Conservation (phyloP, 2,888 invertebrate species). For the Drosophila subquinaria region DNA sequence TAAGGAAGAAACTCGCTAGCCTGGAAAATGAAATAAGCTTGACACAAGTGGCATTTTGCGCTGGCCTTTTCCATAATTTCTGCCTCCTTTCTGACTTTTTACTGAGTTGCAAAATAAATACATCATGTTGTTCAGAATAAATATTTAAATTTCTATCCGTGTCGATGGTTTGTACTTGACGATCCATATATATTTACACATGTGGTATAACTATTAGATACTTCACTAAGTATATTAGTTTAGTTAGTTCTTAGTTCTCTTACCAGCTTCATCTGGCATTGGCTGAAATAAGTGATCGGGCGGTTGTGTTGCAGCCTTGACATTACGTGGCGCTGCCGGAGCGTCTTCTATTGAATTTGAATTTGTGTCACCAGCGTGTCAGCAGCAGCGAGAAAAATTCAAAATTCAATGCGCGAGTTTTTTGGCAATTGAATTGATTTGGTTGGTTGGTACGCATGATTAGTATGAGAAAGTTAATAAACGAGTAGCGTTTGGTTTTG, state of each 20-base stretch:
- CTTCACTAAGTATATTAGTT: conserved; percentile 30
- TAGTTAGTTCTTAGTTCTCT: conserved; percentile 75
- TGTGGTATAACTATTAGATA: conserved; percentile 32
- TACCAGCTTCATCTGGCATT: conserved; percentile 91
- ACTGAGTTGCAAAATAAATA: conserved; percentile 20
- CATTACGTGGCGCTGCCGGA: conserved; percentile 85
- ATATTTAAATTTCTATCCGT: conserved; percentile 3
- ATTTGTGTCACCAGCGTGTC: conserved; percentile 65
- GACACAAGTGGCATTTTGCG: conserved; percentile 3
- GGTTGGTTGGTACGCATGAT: conserved; percentile 60
- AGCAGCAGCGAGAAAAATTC: conserved; percentile 74
- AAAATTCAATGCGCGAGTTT: conserved; percentile 74
- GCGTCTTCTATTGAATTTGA: conserved; percentile 85
- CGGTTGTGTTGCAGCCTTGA: conserved; percentile 88
- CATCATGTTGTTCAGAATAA: not conserved
- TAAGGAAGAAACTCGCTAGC: conserved; percentile 16
- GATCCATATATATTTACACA: conserved; percentile 7
- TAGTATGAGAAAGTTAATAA: conserved; percentile 71
- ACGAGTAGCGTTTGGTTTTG: conserved; percentile 66
- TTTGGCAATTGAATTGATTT: conserved; percentile 43
- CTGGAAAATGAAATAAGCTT: conserved; percentile 36
- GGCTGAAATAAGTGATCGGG: conserved; percentile 89
- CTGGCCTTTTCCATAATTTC: conserved; percentile 18
- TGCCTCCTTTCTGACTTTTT: conserved; percentile 2
- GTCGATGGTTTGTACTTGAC: conserved; percentile 16